These are phyloP conservation scores for Octomys mimax DNA, from an alignment of 2,797 vertebrate species.

Conservation along the genomic window DNA sequence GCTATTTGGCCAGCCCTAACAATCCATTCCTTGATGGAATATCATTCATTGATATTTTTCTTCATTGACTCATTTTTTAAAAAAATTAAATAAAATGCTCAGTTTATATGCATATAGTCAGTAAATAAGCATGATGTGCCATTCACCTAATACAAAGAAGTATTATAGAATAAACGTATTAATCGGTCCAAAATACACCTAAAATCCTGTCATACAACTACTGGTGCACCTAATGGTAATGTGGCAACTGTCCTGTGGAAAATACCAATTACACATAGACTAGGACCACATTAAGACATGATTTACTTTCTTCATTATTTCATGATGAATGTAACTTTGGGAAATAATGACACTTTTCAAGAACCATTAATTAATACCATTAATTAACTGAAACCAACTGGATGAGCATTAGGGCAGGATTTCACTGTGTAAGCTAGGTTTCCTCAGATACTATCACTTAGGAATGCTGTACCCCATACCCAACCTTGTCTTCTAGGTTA, in stretches of 20 bases:
- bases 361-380: constrained; percentile 2
- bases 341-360: not conserved
- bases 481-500: not conserved
- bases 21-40: not conserved
- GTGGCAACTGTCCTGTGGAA: not conserved
- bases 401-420: not conserved
- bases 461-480: not conserved
- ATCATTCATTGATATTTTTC: constrained; percentile 10
- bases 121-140: not conserved
- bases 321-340: not conserved
- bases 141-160: not conserved
- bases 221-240: too few relatives aligned
- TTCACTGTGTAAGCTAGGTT: not conserved
- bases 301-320: not conserved
- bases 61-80: not conserved
- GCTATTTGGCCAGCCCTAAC: not conserved
- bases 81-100: not conserved
- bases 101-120: not conserved
- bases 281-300: too few relatives aligned
- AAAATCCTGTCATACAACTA: not conserved
- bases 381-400: constrained; percentile 5
- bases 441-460: not conserved
- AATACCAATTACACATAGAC: not conserved
- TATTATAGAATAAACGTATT: not conserved
- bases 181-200: not conserved